Conservation (phyloP, 2,797 vertebrate species). For the Dermochelys coriacea region DNA sequence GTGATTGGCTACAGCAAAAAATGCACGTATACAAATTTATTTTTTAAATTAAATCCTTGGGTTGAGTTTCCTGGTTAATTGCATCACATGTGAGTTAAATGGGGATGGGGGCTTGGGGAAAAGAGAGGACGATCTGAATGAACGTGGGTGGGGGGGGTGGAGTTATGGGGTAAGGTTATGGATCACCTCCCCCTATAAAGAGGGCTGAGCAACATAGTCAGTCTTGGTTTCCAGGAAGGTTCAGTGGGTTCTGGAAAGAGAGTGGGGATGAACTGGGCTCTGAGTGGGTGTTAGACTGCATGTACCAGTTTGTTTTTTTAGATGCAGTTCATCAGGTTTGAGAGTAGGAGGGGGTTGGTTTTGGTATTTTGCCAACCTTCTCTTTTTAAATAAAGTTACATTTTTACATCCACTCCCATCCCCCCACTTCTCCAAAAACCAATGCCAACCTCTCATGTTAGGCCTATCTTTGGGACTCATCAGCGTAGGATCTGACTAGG, state of each 20-base stretch:
- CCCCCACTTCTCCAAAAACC: slow-evolving; percentile 54
- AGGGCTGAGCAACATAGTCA: neutral
- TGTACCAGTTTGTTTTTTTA: slow-evolving; percentile 14
- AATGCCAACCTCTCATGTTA: slow-evolving; percentile 49
- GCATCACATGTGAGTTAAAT: slow-evolving; percentile 25
- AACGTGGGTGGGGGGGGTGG: slow-evolving; percentile 24
- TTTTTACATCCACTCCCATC: neutral
- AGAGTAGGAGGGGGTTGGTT: slow-evolving; percentile 60
- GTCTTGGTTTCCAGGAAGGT: neutral
- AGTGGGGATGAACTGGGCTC: slow-evolving; percentile 47
- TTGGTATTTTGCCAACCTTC: slow-evolving; percentile 10
- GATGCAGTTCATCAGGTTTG: neutral
- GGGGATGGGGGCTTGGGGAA: slow-evolving; percentile 32
- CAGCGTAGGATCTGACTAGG: slow-evolving; percentile 14
- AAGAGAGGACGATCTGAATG: slow-evolving; percentile 9
- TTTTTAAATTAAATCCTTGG: slow-evolving; percentile 32
- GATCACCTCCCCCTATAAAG: slow-evolving; percentile 6
- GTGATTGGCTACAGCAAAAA: slow-evolving; percentile 25
- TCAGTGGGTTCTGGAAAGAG: slow-evolving; percentile 29
- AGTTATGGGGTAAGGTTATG: neutral
- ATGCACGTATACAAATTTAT: neutral
- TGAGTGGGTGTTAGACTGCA: slow-evolving; percentile 59
- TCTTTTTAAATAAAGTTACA: slow-evolving; percentile 45
- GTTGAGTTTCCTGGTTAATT: slow-evolving; percentile 47
- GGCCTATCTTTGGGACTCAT: slow-evolving; percentile 60